phyloP scores from a whole-genome alignment of 1,140 invertebrate species.

The Drosophila pseudoananassae region DNA sequence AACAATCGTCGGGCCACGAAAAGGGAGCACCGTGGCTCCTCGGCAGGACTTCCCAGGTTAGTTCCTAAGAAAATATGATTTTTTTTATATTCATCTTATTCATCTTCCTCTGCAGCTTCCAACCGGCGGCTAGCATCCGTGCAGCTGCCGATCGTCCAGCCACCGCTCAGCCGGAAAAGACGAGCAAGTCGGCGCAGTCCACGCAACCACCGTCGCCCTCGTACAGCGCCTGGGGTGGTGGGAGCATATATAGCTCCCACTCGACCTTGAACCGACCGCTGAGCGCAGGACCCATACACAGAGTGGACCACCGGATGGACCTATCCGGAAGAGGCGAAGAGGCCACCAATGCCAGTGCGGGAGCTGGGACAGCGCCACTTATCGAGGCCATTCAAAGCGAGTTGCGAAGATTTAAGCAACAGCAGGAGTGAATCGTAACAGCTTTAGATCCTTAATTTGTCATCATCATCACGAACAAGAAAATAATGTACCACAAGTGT shows the following conservation, averaged over 20 bases:
- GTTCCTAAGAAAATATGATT: background rate
- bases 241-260: constrained; percentile 72
- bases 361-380: constrained; percentile 86
- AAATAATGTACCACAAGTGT: constrained; percentile 18
- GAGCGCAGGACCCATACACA: constrained; percentile 87
- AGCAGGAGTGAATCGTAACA: constrained; percentile 43
- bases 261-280: constrained; percentile 84
- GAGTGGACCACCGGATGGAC: constrained; percentile 84
- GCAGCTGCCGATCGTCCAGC: constrained; percentile 61
- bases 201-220: constrained; percentile 80
- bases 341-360: background rate
- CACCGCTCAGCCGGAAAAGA: constrained; percentile 80
- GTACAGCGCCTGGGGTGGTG: constrained; percentile 76
- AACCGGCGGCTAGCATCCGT: constrained; percentile 44
- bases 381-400: constrained; percentile 88
- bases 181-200: constrained; percentile 69
- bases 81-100: background rate
- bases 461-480: constrained; percentile 13
- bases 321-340: constrained; percentile 27
- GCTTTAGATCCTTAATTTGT: constrained; percentile 1
- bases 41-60: constrained; percentile 72
- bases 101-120: constrained; percentile 37
- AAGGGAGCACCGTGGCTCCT: constrained; percentile 78
- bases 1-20: constrained; percentile 74
- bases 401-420: constrained; percentile 85